A percentile compares a stretch with the other conserved stretches of the same genome.
Evolutionary conservation across 2,888 invertebrate genomes (phyloP).

Genomic region (Barypeithes pellucidus): DNA sequence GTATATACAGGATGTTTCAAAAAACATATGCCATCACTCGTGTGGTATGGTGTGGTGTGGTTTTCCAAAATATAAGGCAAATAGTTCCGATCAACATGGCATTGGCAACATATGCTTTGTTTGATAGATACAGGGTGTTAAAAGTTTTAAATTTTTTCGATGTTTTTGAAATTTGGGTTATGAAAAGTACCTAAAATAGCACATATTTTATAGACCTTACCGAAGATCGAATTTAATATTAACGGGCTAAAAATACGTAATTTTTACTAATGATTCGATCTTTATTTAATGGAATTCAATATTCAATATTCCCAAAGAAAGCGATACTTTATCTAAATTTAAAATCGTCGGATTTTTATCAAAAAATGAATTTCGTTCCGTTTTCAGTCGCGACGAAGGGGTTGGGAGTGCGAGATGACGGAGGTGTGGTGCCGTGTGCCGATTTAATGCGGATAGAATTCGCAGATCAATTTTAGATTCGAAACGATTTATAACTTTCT

Average conservation of each 20-base stretch:
- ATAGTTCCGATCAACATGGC: no score
- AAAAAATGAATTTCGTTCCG: conserved; percentile 26
- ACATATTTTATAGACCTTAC: no score
- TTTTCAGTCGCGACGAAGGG: conserved; percentile 23
- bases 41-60: no score
- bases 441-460: conserved; percentile 69
- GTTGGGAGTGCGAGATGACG: conserved; percentile 62
- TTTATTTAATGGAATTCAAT: neutral
- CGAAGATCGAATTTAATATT: neutral
- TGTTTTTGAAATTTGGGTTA: no score
- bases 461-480: conserved; percentile 71
- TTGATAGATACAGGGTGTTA: no score
- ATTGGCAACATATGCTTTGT: no score
- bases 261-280: neutral
- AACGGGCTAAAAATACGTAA: neutral
- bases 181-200: no score
- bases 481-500: conserved; percentile 71
- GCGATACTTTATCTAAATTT: conserved; percentile 34
- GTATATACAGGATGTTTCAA: no score
- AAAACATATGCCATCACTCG: no score
- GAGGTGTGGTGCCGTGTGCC: conserved; percentile 68
- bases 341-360: conserved; percentile 37
- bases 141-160: no score
- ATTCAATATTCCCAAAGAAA: neutral
- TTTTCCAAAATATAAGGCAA: no score